phyloP scores from a whole-genome alignment of 2,888 invertebrate species.

The Phalangium opilio region DNA sequence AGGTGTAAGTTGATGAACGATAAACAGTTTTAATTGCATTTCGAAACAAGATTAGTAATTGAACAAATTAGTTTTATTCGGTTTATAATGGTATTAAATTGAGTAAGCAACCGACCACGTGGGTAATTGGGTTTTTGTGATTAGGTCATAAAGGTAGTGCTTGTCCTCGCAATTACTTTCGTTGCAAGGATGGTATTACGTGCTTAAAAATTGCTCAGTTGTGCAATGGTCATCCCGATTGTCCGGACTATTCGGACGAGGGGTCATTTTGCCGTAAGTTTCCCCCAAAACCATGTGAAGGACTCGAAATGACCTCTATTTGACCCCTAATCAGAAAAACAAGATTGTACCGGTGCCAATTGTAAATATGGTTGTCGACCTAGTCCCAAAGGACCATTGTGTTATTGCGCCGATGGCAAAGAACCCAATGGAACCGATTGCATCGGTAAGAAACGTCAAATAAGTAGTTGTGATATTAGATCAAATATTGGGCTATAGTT shows the following conservation, averaged over 20 bases:
- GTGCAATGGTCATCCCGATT: constrained; percentile 51
- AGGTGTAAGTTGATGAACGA: constrained; percentile 37
- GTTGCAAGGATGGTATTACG: constrained; percentile 43
- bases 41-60: too few species aligned
- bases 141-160: constrained; percentile 43
- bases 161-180: constrained; percentile 51
- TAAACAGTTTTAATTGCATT: too few species aligned
- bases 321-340: constrained; percentile 29
- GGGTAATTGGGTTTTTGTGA: too few species aligned
- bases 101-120: too few species aligned
- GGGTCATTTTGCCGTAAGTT: constrained; percentile 48
- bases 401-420: constrained; percentile 56
- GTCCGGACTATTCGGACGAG: constrained; percentile 54
- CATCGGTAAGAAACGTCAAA: constrained; percentile 32
- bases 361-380: constrained; percentile 54
- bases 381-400: constrained; percentile 51
- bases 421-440: constrained; percentile 46
- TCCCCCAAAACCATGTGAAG: constrained; percentile 1
- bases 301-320: too few species aligned
- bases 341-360: constrained; percentile 37
- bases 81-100: too few species aligned
- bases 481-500: background rate
- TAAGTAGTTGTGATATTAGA: too few species aligned
- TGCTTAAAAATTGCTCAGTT: constrained; percentile 47
- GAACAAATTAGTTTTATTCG: too few species aligned